Base-by-base conservation (phyloP, 2,113 vertebrate species). In the Heterotis niloticus region DNA sequence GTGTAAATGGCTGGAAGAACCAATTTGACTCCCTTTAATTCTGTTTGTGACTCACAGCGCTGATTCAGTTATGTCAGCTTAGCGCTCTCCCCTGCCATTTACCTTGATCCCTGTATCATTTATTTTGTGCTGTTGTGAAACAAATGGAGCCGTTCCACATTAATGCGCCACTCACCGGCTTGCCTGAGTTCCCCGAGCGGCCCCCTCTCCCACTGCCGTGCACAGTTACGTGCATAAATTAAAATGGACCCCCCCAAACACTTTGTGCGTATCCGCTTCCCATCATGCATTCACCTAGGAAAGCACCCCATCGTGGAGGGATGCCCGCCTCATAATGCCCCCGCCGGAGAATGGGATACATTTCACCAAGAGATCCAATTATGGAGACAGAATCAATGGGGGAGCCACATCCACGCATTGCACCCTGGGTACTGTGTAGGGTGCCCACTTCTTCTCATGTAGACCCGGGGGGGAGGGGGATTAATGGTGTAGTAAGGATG, bases 331-430 rank as follows among this genome's bases (percentile, higher is more conserved):
- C 29, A 18, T 62, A 78, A 70, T 51, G 57, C 66, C 57, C 44
- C 29, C n/a, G 12, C 17, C 0, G 68, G 51, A 67, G 68, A 56
- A 23, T 78, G 18, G 56, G 67, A 78, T 34, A 70, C 29, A 26
- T 78, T 52, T 54, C 54, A 69, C 17, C 18, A 34, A 70, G 24
- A 60, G 56, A 71, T 78, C 54, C 26, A 70, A 60, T 78, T 78
- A 70, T 44, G 44, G 16, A n/a, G 28, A 64, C 28, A 51, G 76
- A 57, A 57, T 56, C 64, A 59, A 68, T 34, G 28, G 70, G 56
- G 44, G 20, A 51, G 52, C 62, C n/a, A 51, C 34, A 23, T 62
- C 24, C 67, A 59, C 17, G 56, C 76, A 28, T 54, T 44, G 20
- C 17, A 67, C n/a, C 44, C 67, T 20, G 66, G 28, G 29, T 28